Base-by-base conservation (phyloP, 2,888 invertebrate species). In the Sympetrum striolatum region DNA sequence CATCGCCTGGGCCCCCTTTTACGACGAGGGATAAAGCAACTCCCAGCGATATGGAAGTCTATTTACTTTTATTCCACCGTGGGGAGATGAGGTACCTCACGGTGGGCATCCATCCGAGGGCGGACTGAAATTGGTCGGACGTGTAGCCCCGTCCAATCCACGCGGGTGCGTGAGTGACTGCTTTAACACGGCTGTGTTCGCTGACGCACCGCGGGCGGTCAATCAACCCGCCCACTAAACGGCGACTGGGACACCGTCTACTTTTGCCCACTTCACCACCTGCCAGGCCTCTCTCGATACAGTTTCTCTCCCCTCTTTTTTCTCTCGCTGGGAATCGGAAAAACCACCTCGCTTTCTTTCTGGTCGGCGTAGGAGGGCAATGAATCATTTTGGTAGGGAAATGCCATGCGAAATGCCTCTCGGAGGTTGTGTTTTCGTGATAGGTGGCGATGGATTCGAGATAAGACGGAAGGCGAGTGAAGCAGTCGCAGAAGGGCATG, bases 161-260 rank as follows among this genome's bases (percentile, higher is more conserved):
- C 58, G 37, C 12, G 39, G 80, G 86, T 53, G 53, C 15, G 81
- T 25, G 81, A 60, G 58, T 86, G 86, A 86, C 86, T n/a, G 60
- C 4, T 86, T 86, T 86, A 86, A 86, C 86, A 86, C 86, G 0
- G 86, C 14, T 22, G 64, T 58, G 53, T 82, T 25, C 86, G 60
- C 86, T 60, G 60, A 86, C 35, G 58, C 60, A 25, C 22, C 22
- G n/a, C 4, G 31, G 31, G 31, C 60, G 86, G 86, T 86, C 86
- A 86, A 60, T 86, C 86, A 86, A 86, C 86, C 86, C 60, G 60
- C 86, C 86, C 86, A 86, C 86, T 58, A 58, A 44, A 58, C 35
- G 58, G 58, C 31, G 58, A 31, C 82, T 48, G 53, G 82, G 82
- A 58, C 82, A 58, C 82, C 82, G n/a, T 53, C 53, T 18, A 53